Conservation (phyloP, 2,797 vertebrate genomes). For the Galaxias olidus region DNA sequence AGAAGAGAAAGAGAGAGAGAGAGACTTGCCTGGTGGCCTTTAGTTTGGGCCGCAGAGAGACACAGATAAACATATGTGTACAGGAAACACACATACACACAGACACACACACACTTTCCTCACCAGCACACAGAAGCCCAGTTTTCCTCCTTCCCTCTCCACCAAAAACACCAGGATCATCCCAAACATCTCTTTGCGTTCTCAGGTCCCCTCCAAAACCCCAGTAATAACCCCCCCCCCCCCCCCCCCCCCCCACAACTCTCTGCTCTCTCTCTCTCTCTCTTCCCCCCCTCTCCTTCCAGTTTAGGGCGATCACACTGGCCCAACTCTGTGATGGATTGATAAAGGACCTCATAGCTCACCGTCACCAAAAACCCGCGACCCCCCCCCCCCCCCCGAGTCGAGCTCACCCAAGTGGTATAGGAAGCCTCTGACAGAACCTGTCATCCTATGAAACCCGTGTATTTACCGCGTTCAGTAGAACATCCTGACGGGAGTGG, state of each 20-base stretch:
- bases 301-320: slow-evolving; percentile 54
- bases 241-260: slow-evolving; percentile 40
- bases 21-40: neutral
- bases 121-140: slow-evolving; percentile 62
- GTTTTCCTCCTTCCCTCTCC: slow-evolving; percentile 59
- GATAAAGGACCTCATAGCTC: slow-evolving; percentile 41
- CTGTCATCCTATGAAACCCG: slow-evolving; percentile 60
- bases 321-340: slow-evolving; percentile 54
- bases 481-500: slow-evolving; percentile 57
- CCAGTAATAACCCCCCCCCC: slow-evolving; percentile 57
- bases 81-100: slow-evolving; percentile 42
- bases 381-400: slow-evolving; percentile 15
- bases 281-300: slow-evolving; percentile 35
- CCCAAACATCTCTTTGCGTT: slow-evolving; percentile 53
- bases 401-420: slow-evolving; percentile 47
- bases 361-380: slow-evolving; percentile 20
- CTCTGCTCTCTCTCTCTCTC: neutral
- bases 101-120: slow-evolving; percentile 40
- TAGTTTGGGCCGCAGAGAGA: neutral
- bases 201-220: slow-evolving; percentile 48
- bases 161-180: slow-evolving; percentile 62
- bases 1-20: slow-evolving; percentile 17
- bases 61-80: neutral
- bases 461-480: slow-evolving; percentile 54
- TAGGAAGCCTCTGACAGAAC: slow-evolving; percentile 40